Conservation (phyloP, 2,888 invertebrate species). For the Diplolepis rosae region DNA sequence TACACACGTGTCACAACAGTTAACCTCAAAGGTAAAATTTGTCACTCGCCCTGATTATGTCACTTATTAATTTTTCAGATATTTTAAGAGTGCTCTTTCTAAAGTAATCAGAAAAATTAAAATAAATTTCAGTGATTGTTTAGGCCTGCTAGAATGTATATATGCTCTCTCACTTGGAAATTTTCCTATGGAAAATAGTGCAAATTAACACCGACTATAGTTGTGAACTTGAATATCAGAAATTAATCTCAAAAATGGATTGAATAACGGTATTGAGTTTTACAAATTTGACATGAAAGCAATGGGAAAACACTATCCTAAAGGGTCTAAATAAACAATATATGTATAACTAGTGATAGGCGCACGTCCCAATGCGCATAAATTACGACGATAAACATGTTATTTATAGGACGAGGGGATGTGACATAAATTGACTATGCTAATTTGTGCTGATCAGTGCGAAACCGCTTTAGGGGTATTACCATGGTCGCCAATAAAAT, state of each 20-base stretch:
- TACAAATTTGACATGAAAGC: constrained; percentile 1
- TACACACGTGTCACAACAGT: no score
- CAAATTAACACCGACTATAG: no score
- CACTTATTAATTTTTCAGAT: no score
- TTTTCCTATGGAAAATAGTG: no score
- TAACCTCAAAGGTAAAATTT: no score
- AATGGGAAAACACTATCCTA: constrained; percentile 28
- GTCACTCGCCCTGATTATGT: no score
- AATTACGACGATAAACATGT: constrained; percentile 73
- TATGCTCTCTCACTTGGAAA: no score
- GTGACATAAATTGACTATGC: constrained; percentile 71
- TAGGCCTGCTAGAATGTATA: no score
- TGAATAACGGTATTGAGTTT: not conserved
- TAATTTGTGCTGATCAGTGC: constrained; percentile 72
- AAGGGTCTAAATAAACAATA: constrained; percentile 21
- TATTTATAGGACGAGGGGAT: constrained; percentile 67
- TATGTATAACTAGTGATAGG: constrained; percentile 40
- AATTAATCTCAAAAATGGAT: not conserved
- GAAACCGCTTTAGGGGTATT: constrained; percentile 61
- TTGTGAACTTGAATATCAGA: no score
- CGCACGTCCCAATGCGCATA: constrained; percentile 64
- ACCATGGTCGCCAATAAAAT: constrained; percentile 54
- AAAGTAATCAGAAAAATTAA: no score
- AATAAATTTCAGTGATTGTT: no score
- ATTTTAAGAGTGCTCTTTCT: no score